These are phyloP conservation scores for Edolisoma coerulescens DNA, from an alignment of 2,113 vertebrate species.

Conservation along the genomic window DNA sequence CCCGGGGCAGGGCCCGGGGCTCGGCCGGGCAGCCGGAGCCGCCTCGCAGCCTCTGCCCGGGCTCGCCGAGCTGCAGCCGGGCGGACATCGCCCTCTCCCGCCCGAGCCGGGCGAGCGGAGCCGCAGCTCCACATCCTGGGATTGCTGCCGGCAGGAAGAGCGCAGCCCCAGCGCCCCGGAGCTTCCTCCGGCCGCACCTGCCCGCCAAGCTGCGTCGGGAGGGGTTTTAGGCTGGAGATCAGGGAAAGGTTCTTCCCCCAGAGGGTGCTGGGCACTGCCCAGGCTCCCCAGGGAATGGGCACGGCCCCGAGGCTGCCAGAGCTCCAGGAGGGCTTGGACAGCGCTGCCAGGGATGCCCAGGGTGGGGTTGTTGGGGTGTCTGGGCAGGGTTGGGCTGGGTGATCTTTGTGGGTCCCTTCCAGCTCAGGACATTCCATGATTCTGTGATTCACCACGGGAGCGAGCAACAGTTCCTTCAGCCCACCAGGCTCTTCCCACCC, in stretches of 20 bases:
- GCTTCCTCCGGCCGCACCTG: not conserved
- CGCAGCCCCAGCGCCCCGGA: not conserved
- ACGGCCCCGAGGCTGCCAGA: not conserved
- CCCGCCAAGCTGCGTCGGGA: accelerated
- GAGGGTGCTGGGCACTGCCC: not conserved
- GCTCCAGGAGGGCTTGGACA: not conserved
- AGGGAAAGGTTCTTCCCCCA: not conserved
- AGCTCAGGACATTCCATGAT: not conserved
- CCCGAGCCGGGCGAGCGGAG: not conserved
- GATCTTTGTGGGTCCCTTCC: no score
- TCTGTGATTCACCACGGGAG: accelerated
- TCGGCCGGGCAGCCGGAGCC: not conserved
- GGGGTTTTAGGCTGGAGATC: accelerated
- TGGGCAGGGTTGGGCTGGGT: accelerated
- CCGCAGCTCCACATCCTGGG: not conserved
- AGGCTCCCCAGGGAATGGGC: not conserved
- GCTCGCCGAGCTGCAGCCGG: not conserved
- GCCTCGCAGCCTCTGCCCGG: not conserved
- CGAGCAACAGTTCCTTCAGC: accelerated
- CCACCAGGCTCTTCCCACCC: not conserved
- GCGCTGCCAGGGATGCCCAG: not conserved
- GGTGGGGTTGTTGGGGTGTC: not conserved
- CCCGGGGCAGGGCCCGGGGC: not conserved
- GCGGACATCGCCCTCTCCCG: conserved; percentile 14
- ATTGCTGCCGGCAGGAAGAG: not conserved